Percentiles rank a stretch among this genome's conserved stretches.
phyloP scores from a whole-genome alignment of 2,888 invertebrate genomes.

The Euplagia quadripunctaria region DNA sequence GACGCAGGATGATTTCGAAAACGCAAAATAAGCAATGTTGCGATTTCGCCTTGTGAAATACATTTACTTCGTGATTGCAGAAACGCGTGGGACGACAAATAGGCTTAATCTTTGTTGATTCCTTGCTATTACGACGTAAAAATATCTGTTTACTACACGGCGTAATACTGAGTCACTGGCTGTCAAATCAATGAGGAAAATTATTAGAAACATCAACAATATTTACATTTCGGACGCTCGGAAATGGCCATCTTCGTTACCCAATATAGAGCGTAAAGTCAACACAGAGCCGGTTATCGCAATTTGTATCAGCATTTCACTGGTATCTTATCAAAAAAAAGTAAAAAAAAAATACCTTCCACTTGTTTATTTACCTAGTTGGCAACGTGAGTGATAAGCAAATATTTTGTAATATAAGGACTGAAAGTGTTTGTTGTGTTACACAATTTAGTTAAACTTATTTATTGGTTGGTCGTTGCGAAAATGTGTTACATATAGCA shows the following conservation, averaged over 20 bases:
- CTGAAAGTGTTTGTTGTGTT: conserved; percentile 62
- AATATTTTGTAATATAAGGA: conserved; percentile 77
- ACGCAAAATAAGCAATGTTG: conserved; percentile 85
- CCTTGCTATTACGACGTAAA: conserved; percentile 64
- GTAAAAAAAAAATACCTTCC: conserved; percentile 67
- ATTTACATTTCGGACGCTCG: conserved; percentile 24
- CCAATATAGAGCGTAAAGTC: conserved; percentile 24
- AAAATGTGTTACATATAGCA: conserved; percentile 61
- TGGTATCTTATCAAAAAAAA: conserved; percentile 74
- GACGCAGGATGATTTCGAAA: conserved; percentile 86
- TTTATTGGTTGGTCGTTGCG: conserved; percentile 62
- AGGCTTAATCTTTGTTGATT: conserved; percentile 78
- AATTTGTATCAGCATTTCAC: conserved; percentile 76
- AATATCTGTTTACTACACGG: conserved; percentile 40
- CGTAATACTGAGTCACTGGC: conserved; percentile 34
- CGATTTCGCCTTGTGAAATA: conserved; percentile 85
- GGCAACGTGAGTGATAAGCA: conserved; percentile 68
- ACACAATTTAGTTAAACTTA: conserved; percentile 62
- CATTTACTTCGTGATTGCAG: conserved; percentile 80
- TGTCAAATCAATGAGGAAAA: conserved; percentile 38
- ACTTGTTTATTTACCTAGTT: conserved; percentile 76
- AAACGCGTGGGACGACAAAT: conserved; percentile 85
- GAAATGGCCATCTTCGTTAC: conserved; percentile 20
- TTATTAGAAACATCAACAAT: conserved; percentile 16
- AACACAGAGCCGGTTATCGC: conserved; percentile 43